These are phyloP conservation scores for Gnathonemus echidnorhynchus DNA, from an alignment of 2,113 vertebrate genomes.

Conservation along the genomic window DNA sequence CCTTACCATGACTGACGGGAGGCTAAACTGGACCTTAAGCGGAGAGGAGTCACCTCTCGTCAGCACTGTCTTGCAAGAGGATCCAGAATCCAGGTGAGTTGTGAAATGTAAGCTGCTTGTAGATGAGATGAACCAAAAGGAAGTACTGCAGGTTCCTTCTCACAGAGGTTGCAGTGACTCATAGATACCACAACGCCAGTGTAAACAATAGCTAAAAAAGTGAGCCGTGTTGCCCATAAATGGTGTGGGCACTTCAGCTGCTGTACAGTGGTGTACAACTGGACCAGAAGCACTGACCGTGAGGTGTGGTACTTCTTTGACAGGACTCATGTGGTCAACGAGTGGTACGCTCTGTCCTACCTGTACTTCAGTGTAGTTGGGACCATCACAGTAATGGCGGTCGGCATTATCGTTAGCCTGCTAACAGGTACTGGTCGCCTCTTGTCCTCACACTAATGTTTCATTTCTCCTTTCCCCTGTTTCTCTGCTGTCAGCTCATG, in stretches of 20 bases:
- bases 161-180: not conserved
- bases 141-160: not conserved
- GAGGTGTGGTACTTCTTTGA: conserved; percentile 14
- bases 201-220: not conserved
- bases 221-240: not conserved
- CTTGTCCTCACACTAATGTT: not conserved
- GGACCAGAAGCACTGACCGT: not conserved
- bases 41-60: conserved; percentile 3
- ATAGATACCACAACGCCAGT: not conserved
- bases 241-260: not conserved
- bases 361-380: conserved; percentile 77
- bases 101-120: not conserved
- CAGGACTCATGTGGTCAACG: conserved; percentile 61
- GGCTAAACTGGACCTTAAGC: conserved; percentile 39
- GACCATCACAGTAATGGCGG: conserved; percentile 57
- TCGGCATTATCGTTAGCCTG: conserved; percentile 68
- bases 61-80: conserved; percentile 5
- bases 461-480: not conserved
- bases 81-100: conserved; percentile 32
- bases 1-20: conserved; percentile 26
- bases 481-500: not conserved
- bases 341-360: conserved; percentile 79
- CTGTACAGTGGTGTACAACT: not conserved
- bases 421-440: conserved; percentile 60
- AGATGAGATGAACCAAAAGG: not conserved